Conservation (phyloP, 1,140 invertebrate species). For the Stenopsyche tienmushanensis region DNA sequence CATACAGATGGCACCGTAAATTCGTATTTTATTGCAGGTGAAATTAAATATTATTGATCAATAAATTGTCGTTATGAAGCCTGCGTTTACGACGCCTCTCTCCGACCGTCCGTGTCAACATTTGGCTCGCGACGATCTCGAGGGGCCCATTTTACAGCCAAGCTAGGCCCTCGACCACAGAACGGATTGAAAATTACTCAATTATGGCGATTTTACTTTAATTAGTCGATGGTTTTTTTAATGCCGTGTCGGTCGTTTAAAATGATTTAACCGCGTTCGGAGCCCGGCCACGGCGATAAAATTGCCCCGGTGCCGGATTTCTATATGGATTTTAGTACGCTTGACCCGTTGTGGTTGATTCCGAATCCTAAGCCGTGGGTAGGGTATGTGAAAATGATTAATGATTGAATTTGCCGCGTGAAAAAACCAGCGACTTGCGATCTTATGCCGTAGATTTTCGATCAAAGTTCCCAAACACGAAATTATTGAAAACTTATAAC, state of each 20-base stretch:
- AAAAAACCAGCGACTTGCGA: too few species aligned
- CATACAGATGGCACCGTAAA: constrained; percentile 40
- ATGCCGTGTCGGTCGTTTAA: background rate
- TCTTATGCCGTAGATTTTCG: too few species aligned
- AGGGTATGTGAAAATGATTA: too few species aligned
- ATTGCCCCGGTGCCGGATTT: background rate
- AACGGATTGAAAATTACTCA: constrained; percentile 21
- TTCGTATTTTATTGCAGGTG: constrained; percentile 34
- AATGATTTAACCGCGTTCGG: background rate
- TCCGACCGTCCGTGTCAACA: too few species aligned
- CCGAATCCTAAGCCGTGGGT: too few species aligned
- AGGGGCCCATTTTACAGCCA: background rate
- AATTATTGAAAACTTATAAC: too few species aligned
- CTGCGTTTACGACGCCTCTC: background rate
- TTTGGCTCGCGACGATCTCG: too few species aligned
- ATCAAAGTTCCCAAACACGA: too few species aligned
- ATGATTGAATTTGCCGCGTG: too few species aligned
- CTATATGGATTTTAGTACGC: background rate
- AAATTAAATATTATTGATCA: constrained; percentile 41
- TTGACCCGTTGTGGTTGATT: too few species aligned
- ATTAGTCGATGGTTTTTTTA: too few species aligned
- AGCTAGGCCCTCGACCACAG: background rate
- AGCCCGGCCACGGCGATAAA: background rate
- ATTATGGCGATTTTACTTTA: constrained; percentile 1
- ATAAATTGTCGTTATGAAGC: constrained; percentile 34